Percentiles rank a stretch among this genome's conserved stretches.
Conservation (phyloP, 1,140 invertebrate genomes). For the Papilio polyxenes region DNA sequence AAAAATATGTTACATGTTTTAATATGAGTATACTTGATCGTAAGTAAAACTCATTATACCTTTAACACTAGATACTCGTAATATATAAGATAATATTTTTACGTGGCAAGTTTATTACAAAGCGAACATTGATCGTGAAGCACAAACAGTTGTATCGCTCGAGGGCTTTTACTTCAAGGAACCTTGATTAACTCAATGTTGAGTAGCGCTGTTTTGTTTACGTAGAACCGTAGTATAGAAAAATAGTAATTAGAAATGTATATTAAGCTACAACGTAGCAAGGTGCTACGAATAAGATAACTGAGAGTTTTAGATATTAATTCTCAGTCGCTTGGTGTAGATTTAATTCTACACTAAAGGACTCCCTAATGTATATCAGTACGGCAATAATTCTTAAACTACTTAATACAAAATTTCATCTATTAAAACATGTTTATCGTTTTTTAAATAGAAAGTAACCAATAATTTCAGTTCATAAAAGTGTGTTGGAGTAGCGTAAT, state of each 20-base stretch:
- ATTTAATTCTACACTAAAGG: too few species aligned
- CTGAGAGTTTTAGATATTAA: too few species aligned
- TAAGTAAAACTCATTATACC: not conserved
- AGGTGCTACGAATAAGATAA: not conserved
- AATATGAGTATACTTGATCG: too few species aligned
- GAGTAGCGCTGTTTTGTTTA: not conserved
- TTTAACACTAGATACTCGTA: not conserved
- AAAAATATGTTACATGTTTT: too few species aligned
- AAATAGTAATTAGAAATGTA: not conserved
- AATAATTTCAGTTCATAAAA: conserved; percentile 4
- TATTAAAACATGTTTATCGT: not conserved
- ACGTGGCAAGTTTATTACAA: not conserved
- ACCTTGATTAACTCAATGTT: not conserved
- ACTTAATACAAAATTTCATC: too few species aligned
- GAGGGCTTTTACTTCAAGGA: not conserved
- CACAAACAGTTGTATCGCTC: not conserved
- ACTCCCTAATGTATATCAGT: too few species aligned
- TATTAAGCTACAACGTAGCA: not conserved
- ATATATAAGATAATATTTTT: not conserved
- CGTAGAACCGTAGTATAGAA: not conserved
- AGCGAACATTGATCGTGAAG: not conserved
- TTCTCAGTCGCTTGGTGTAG: too few species aligned
- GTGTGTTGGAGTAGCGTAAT: not conserved
- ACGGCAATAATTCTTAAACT: too few species aligned
- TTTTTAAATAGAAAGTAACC: not conserved